Percentiles rank a stretch among this genome's conserved stretches.
These are phyloP conservation scores for Papilio dardanus DNA, from an alignment of 1,140 invertebrate genomes.

Conservation along the genomic window DNA sequence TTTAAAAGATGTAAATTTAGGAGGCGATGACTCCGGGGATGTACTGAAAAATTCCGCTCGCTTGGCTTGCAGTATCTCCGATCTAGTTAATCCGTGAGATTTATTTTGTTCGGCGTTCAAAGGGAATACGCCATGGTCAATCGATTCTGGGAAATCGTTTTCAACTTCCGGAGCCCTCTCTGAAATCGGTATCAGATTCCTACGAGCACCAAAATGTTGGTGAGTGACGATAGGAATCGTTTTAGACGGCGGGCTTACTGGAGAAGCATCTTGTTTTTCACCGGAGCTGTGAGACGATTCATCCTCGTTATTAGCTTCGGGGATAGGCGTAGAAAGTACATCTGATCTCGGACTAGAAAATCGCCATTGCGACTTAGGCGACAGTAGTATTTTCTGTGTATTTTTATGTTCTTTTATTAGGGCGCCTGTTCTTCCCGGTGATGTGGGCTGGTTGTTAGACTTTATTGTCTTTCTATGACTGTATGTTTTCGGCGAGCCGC, in stretches of 20 bases:
- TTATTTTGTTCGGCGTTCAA: conserved; percentile 59
- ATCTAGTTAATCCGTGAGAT: conserved; percentile 66
- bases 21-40: conserved; percentile 62
- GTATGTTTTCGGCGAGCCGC: conserved; percentile 86
- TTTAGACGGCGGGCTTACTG: conserved; percentile 61
- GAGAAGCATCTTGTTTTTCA: conserved; percentile 73
- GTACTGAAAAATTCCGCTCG: conserved; percentile 82
- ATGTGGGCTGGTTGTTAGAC: conserved; percentile 81
- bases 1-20: conserved; percentile 71
- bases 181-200: conserved; percentile 72
- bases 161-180: conserved; percentile 62
- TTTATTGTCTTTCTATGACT: conserved; percentile 83
- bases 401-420: conserved; percentile 83
- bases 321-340: conserved; percentile 92
- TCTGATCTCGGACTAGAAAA: conserved; percentile 89
- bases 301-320: conserved; percentile 90
- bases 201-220: conserved; percentile 75
- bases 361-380: conserved; percentile 87
- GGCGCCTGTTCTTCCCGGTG: conserved; percentile 77
- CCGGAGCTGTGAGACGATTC: conserved; percentile 83
- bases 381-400: conserved; percentile 86
- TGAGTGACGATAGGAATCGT: conserved; percentile 78
- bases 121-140: conserved; percentile 69
- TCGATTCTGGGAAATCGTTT: conserved; percentile 49
- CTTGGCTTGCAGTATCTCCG: conserved; percentile 82